Evolutionary conservation across 2,797 vertebrate species (phyloP).

Genomic region (Enteromius fasciolatus): DNA sequence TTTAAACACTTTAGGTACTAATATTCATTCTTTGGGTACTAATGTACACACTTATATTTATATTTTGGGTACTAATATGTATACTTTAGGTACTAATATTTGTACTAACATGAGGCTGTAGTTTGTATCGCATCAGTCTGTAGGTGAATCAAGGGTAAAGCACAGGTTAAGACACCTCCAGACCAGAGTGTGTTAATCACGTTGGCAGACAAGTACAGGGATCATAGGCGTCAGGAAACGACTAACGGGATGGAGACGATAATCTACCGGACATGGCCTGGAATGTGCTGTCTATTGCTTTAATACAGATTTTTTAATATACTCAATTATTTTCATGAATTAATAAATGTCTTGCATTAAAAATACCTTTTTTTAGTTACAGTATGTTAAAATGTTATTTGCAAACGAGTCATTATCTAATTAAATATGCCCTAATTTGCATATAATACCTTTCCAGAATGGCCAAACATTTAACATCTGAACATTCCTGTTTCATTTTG

Average conservation of each 20-base stretch:
- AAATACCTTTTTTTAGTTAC: not conserved
- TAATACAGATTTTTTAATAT: not conserved
- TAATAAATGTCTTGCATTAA: not conserved
- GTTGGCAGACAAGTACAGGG: conserved; percentile 43
- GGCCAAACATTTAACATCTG: not conserved
- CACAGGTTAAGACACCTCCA: conserved; percentile 30
- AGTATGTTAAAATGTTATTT: not conserved
- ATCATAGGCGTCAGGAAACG: conserved; percentile 49
- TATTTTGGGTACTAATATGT: no score
- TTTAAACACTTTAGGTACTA: no score
- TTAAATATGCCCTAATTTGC: not conserved
- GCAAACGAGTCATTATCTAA: not conserved
- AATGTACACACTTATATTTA: no score
- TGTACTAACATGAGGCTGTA: not conserved
- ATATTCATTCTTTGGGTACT: no score
- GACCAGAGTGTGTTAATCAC: conserved; percentile 39
- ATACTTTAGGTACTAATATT: no score
- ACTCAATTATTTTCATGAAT: not conserved
- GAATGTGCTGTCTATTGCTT: not conserved
- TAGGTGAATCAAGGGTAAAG: conserved; percentile 40
- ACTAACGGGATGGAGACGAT: conserved; percentile 47
- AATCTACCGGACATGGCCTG: conserved; percentile 31
- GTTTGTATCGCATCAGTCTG: not conserved
- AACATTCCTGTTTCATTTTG: not conserved
- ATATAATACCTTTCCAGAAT: not conserved